Evolutionary conservation across 1,140 invertebrate genomes (phyloP), one percentile per base, ranked within the genome.

Genomic region (Dendrolimus punctatus): DNA sequence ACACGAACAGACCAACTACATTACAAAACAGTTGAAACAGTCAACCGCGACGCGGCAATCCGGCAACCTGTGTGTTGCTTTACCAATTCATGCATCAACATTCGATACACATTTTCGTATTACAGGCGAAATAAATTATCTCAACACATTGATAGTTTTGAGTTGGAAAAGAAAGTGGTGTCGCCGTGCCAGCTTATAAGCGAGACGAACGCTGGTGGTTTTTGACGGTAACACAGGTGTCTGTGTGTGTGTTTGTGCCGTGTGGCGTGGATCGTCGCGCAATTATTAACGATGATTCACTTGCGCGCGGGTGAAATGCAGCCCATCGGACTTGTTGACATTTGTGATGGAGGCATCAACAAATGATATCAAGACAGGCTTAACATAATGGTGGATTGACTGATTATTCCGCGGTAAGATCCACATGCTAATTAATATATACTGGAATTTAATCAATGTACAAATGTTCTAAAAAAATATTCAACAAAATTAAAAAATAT

Each of bases 221-320:
- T 69, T 76, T 80, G 74, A 76, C 72, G 71, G 68, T 76, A 78
- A 62, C 66, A 70, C 69, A 82, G 73, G 77, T 82, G 77, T 78
- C 57, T 70, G 55, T 62, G 60, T 68, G 72, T 74, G 71, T 23
- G 71, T 75, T 68, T 77, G 60, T 58, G 60, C 49, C 51, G 71
- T 76, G 73, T 78, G 74, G 80, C 77, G 77, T 82, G 80, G 79
- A 82, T 76, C 78, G 76, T 80, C 77, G 80, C 79, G 82, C 77
- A 85, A 80, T 84, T 85, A 81, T 83, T 86, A 86, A 84, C 80
- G 80, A 86, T 86, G 83, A 86, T 84, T 86, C 83, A 86, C 83
- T 86, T 81, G 79, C 70, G 80, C 76, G 74, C 83, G 79, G 78
- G 80, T 86, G 80, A 86, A 86, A 84, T 84, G 83, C 83, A 83